phyloP scores from a whole-genome alignment of 1,140 invertebrate genomes.

The Pararge aegeria region DNA sequence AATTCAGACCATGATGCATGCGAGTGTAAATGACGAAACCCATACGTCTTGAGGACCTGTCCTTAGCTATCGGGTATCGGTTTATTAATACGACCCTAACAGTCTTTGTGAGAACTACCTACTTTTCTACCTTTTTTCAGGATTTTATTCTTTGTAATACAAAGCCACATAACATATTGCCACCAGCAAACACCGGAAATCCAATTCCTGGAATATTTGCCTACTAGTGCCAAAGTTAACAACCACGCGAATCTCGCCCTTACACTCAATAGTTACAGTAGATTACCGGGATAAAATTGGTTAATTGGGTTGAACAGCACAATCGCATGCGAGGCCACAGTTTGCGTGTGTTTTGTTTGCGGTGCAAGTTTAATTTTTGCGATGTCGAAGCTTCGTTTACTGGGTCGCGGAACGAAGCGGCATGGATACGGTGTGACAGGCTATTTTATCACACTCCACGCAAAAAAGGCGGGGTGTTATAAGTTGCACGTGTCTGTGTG shows the following conservation, averaged over 20 bases:
- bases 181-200: not conserved
- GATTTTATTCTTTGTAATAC: not conserved
- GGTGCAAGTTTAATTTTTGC: constrained; percentile 14
- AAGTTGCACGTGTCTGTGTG: too few species aligned
- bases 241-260: not conserved
- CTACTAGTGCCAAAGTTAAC: not conserved
- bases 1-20: too few species aligned
- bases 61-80: too few species aligned
- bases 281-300: not conserved
- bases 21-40: too few species aligned
- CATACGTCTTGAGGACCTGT: too few species aligned
- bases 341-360: constrained; percentile 12
- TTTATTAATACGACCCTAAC: too few species aligned
- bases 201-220: constrained; percentile 2
- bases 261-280: not conserved
- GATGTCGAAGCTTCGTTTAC: not conserved
- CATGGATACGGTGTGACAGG: not conserved
- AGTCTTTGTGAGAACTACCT: too few species aligned
- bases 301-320: not conserved
- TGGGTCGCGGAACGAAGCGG: not conserved
- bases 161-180: not conserved
- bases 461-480: not conserved
- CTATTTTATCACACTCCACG: too few species aligned
- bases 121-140: not conserved
- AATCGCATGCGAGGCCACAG: constrained; percentile 4